Base-by-base conservation (phyloP, 2,888 invertebrate species). In the Pardosa pseudoannulata region DNA sequence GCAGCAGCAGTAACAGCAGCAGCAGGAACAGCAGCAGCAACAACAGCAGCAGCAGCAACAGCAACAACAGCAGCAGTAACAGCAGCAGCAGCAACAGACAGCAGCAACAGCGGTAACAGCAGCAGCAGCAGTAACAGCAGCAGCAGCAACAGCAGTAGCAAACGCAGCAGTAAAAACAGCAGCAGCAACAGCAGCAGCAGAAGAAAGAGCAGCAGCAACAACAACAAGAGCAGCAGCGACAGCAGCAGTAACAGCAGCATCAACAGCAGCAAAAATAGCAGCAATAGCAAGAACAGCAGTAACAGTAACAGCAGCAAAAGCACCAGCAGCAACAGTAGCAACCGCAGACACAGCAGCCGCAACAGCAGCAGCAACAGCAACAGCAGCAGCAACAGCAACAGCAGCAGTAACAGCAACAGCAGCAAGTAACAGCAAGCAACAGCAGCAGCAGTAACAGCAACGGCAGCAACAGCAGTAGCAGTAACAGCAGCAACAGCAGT, bases 361-460 rank as follows among this genome's bases (percentile, higher is more conserved):
- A n/a, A n/a, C n/a, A n/a, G n/a, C n/a, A n/a, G n/a, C n/a, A n/a
- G n/a, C 39, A 36, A 11, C 6, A 32, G 41, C 19, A n/a, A 19
- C 23, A 28, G 9, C 2, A 23, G 13, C 0, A 6, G 9, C 6
- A 27, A 32, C 5, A 29, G 71, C 7, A 29, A 28, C 11, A 29
- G 36, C 56, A 29, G 73, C 82, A 62, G 3, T 56, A 31, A 5
- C 82, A 82, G 36, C 73, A 73, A 19, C 75, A 70, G 65, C 62
- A 64, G 27, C 62, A 67, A 23, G 31, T 31, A 67, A 13, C 62
- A 56, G 31, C 79, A 79, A n/a, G 62, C 76, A 64, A n/a, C 76
- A 76, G 29, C 39, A 39, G 39, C 39, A 39, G 39, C 27, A 27
- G 7, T 50, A 39, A 13, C 39, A 39, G 39, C 7, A 39, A 13